Evolutionary conservation across 2,888 invertebrate species (phyloP).

Genomic region (Resseliella maxima): DNA sequence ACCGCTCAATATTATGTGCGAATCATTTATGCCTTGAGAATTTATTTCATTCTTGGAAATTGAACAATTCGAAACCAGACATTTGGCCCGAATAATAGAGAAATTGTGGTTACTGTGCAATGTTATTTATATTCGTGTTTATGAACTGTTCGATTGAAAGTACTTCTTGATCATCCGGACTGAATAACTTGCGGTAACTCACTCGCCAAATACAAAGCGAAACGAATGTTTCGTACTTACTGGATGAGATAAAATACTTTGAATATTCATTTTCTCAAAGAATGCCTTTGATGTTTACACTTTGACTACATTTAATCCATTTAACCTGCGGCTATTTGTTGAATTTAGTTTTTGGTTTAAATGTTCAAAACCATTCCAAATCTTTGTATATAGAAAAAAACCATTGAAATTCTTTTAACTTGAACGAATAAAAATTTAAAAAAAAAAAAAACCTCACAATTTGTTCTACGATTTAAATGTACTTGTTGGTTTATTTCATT

Average conservation of each 20-base stretch:
- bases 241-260: not conserved
- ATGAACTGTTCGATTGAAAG: not conserved
- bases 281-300: not conserved
- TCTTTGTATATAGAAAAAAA: not conserved
- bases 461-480: not conserved
- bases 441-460: not conserved
- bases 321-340: not conserved
- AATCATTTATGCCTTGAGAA: not conserved
- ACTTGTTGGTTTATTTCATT: not conserved
- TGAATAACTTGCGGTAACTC: not conserved
- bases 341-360: not conserved
- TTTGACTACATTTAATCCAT: not conserved
- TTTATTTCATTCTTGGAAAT: not conserved
- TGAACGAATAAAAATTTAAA: not conserved
- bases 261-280: too few relatives aligned
- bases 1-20: too few relatives aligned
- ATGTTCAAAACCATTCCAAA: not conserved
- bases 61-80: not conserved
- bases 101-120: not conserved
- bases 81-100: not conserved
- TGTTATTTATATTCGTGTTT: not conserved
- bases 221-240: not conserved
- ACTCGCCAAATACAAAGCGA: not conserved
- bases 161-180: not conserved
- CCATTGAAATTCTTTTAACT: not conserved